Percentiles rank a stretch among this genome's conserved stretches.
Conservation (phyloP, 2,113 vertebrate genomes). For the Corythaixoides concolor region DNA sequence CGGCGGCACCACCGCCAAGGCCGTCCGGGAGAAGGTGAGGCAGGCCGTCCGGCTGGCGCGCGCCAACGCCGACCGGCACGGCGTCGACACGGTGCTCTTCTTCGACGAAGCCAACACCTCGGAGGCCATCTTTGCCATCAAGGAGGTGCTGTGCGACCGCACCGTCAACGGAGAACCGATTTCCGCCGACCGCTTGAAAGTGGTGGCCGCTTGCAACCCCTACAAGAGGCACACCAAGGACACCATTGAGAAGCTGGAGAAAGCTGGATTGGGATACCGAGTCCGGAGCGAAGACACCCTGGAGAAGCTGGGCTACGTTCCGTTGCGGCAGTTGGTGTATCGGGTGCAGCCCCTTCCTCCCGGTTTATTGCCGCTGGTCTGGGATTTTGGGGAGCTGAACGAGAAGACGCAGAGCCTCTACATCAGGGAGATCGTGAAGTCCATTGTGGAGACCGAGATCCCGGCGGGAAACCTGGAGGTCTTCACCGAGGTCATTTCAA, state of each 20-base stretch:
- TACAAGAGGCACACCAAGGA: conserved; percentile 76
- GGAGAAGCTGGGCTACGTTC: conserved; percentile 77
- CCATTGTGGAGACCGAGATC: conserved; percentile 31
- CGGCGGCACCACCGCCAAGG: conserved; percentile 76
- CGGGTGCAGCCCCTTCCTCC: conserved; percentile 80
- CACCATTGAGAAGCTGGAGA: conserved; percentile 79
- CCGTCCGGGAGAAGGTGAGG: conserved; percentile 74
- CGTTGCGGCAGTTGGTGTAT: conserved; percentile 81
- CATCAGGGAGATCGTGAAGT: conserved; percentile 76
- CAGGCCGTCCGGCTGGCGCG: conserved; percentile 71
- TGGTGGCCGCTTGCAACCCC: conserved; percentile 83
- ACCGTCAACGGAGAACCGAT: conserved; percentile 64
- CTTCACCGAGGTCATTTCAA: conserved; percentile 70
- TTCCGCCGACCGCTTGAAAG: conserved; percentile 67
- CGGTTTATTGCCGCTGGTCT: conserved; percentile 80
- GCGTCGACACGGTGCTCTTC: conserved; percentile 78
- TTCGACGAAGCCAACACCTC: conserved; percentile 84
- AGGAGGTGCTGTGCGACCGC: conserved; percentile 79
- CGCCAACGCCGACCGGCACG: conserved; percentile 2
- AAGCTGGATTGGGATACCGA: conserved; percentile 79
- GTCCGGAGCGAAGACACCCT: conserved; percentile 76
- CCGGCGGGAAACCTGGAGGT: conserved; percentile 7
- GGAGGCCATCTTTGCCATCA: conserved; percentile 80
- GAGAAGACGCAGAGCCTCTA: conserved; percentile 76
- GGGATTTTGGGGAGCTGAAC: conserved; percentile 82